Evolutionary conservation across 2,797 vertebrate genomes (phyloP), one percentile per base, ranked within the genome.

Genomic region (Artibeus lituratus): DNA sequence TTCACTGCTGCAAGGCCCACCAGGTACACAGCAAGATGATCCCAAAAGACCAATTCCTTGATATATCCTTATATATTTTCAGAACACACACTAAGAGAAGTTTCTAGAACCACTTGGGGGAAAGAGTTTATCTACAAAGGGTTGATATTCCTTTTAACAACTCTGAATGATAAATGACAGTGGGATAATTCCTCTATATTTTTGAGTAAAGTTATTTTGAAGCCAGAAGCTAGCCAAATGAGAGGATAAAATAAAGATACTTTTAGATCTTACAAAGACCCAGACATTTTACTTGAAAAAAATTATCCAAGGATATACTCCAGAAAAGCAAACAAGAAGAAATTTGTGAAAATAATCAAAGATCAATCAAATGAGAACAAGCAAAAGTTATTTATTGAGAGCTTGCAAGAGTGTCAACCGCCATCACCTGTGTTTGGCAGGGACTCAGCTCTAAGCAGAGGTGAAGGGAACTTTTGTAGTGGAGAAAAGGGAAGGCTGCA

Each of bases 321-420:
- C 94, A 87, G 37, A 90, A 92, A 94, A 90, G 18, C 55, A 94
- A 86, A 91, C 26, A 86, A 26, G 77, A 87, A 73, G 19, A 44
- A 77, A 86, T 22, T 53, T 95, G 5, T 80, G 55, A 53, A 55
- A 77, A 85, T 65, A 87, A 90, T 82, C 18, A 44, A 92, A 87
- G 7, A 47, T 21, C 69, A 59, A n/a, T 37, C 67, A 59, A 94
- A 65, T 55, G 19, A 87, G 35, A 90, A 78, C 47, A 57, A 83
- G 35, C 47, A 29, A 53, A 47, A 39, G 32, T 32, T 78, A 74
- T 47, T 51, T 73, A 90, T 32, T 32, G 59, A n/a, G 86, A 87
- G 62, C 39, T 77, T 53, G 3, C 49, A 62, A 65, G 44, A 37
- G 62, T n/a, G 21, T 69, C 10, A 73, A 35, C 42, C 7, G 11